Conservation (phyloP, 1,140 invertebrate species). For the Platyscapa corneri region DNA sequence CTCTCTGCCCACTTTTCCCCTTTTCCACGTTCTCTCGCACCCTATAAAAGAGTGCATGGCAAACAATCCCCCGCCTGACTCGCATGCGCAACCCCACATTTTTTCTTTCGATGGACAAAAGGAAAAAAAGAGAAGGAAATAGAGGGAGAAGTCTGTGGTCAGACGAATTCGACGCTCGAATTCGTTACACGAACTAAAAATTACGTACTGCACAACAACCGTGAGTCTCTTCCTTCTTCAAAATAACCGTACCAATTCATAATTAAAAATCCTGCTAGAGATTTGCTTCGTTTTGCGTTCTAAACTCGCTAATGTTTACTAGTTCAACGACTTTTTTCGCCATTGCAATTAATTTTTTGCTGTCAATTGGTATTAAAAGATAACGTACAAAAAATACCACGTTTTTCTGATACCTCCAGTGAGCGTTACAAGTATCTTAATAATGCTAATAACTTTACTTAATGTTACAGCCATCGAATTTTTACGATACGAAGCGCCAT, state of each 20-base stretch:
- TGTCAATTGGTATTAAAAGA: no score
- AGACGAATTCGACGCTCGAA: background rate
- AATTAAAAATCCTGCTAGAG: background rate
- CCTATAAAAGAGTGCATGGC: slow-evolving; percentile 29
- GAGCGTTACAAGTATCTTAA: no score
- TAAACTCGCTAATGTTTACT: background rate
- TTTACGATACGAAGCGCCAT: no score
- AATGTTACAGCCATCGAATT: no score
- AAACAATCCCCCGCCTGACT: slow-evolving; percentile 47
- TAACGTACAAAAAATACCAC: no score
- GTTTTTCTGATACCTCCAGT: no score
- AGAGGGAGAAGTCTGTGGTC: background rate
- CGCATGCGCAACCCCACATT: background rate
- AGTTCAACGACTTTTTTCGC: background rate
- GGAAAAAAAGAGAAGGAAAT: slow-evolving; percentile 6
- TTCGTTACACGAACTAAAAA: background rate
- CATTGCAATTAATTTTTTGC: no score
- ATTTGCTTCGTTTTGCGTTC: background rate
- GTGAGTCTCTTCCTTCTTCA: background rate
- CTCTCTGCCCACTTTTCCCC: slow-evolving; percentile 13
- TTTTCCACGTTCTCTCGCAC: slow-evolving; percentile 26
- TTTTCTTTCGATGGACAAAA: background rate
- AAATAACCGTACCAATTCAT: background rate
- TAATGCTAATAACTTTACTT: no score
- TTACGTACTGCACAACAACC: background rate